These are phyloP conservation scores for Irena cyanogastra DNA, from an alignment of 2,113 vertebrate species.

Conservation along the genomic window DNA sequence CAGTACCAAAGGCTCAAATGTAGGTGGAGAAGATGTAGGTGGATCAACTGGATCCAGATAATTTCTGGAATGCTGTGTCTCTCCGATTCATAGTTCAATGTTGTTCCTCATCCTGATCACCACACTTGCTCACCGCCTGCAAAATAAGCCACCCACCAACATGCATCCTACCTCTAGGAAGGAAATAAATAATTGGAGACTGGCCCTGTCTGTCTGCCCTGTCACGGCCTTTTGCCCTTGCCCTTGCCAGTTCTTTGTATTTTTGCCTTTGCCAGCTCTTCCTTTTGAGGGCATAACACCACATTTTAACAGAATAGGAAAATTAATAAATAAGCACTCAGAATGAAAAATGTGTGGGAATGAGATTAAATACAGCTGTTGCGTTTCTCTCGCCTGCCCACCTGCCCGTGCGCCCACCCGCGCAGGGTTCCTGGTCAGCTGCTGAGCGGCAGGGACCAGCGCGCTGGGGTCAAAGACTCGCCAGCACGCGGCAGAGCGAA, in stretches of 20 bases:
- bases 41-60: neutral
- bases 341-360: neutral
- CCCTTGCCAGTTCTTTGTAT: neutral
- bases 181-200: neutral
- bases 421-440: too few species aligned
- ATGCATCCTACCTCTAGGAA: neutral
- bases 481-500: too few species aligned
- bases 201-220: rapidly evolving
- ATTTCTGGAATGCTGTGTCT: neutral
- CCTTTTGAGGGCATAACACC: neutral
- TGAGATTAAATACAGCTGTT: neutral
- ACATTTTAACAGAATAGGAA: neutral
- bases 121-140: neutral
- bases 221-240: neutral
- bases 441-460: too few species aligned
- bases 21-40: neutral
- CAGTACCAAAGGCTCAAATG: neutral
- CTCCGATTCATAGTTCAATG: rapidly evolving
- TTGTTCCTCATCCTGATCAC: too few species aligned
- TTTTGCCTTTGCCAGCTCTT: neutral
- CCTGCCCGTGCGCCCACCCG: too few species aligned
- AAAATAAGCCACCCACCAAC: neutral
- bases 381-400: too few species aligned
- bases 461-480: too few species aligned
- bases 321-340: neutral